A percentile compares a stretch with the other conserved stretches of the same genome.
Conservation (phyloP, 1,140 invertebrate species). For the Apis cerana region DNA sequence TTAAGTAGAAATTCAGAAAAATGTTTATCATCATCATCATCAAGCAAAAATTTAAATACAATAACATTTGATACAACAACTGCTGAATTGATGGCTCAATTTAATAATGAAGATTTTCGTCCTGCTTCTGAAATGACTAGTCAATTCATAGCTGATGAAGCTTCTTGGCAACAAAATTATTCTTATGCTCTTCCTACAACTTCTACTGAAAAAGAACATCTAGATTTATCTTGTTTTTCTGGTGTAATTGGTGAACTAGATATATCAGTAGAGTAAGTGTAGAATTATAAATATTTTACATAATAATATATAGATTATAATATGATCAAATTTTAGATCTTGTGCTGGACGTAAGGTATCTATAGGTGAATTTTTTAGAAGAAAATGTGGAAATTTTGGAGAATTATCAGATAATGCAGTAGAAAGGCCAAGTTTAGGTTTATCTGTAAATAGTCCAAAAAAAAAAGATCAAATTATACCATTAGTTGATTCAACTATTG, state of each 20-base stretch:
- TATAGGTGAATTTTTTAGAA: slow-evolving; percentile 72
- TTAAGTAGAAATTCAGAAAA: slow-evolving; percentile 60
- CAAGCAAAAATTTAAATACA: slow-evolving; percentile 29
- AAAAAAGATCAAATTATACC: slow-evolving; percentile 56
- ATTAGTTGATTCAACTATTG: slow-evolving; percentile 67
- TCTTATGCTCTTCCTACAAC: slow-evolving; percentile 47
- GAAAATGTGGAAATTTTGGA: slow-evolving; percentile 71
- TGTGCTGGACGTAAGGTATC: slow-evolving; percentile 68
- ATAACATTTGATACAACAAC: slow-evolving; percentile 66
- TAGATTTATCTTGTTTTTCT: slow-evolving; percentile 74
- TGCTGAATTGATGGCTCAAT: slow-evolving; percentile 70
- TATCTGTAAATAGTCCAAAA: slow-evolving; percentile 67
- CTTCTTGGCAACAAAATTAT: slow-evolving; percentile 67
- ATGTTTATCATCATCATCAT: neutral
- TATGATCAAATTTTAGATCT: slow-evolving; percentile 59
- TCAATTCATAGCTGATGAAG: slow-evolving; percentile 70
- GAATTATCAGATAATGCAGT: slow-evolving; percentile 49
- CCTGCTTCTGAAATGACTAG: slow-evolving; percentile 67
- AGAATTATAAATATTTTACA: slow-evolving; percentile 6
- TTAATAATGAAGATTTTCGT: slow-evolving; percentile 72
- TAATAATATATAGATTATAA: neutral
- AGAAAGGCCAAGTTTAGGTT: slow-evolving; percentile 70
- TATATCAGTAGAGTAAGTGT: slow-evolving; percentile 68
- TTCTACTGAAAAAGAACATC: slow-evolving; percentile 59
- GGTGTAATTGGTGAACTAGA: slow-evolving; percentile 74